Evolutionary conservation across 35 echinoderm and acorn worm genomes (phyloP).

Genomic region (Heliocidaris tuberculata): DNA sequence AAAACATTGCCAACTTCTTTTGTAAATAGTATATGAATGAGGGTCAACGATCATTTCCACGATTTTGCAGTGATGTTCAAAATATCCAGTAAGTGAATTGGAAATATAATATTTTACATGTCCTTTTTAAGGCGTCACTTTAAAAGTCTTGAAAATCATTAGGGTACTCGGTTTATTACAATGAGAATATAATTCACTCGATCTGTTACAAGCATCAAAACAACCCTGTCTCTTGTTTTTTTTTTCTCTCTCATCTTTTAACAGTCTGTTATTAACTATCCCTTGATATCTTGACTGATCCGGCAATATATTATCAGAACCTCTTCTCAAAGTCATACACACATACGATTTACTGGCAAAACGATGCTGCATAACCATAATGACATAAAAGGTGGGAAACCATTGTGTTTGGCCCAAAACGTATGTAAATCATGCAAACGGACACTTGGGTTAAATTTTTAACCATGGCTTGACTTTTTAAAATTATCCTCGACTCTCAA

Average conservation of each 20-base stretch:
- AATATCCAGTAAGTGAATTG: no score
- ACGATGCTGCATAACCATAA: neutral
- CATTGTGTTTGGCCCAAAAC: neutral
- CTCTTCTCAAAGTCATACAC: neutral
- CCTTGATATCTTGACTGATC: neutral
- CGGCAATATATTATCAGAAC: neutral
- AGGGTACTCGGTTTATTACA: no score
- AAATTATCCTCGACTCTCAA: neutral
- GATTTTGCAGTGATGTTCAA: no score
- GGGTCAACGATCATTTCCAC: no score
- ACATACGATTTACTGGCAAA: neutral
- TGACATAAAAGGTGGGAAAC: neutral
- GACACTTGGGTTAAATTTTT: neutral
- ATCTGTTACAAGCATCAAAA: neutral
- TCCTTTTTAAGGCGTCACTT: no score
- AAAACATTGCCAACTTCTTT: no score
- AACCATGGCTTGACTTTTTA: neutral
- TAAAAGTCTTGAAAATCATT: no score
- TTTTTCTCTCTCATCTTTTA: neutral
- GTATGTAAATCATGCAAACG: neutral
- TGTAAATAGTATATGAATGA: no score
- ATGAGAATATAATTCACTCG: neutral
- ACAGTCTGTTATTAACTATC: neutral
- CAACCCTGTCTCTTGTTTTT: neutral
- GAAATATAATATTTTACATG: no score